Evolutionary conservation across 2,888 invertebrate species (phyloP), one percentile per base, ranked within the genome.

Genomic region (Hirtodrosophila confusa): DNA sequence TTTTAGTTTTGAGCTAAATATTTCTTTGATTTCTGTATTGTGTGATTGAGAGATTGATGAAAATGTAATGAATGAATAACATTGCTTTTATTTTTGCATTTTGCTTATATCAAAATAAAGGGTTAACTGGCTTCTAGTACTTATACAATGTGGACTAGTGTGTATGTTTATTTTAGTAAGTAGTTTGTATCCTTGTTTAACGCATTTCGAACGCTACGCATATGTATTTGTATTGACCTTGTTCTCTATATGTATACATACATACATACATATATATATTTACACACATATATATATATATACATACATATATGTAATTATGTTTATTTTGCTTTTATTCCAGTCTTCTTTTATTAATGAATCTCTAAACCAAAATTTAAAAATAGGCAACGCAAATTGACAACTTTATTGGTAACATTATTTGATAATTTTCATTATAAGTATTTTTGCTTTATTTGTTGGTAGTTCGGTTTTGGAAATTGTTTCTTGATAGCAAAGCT

Each of bases 261-360:
- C 64, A 56, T 76, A 69, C 65, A 66, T 58, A 64, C 63, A 71
- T 65, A 66, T 65, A 63, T 57, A 67, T 51, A 57, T 63, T 63
- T 65, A 56, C 75, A 69, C 65, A 66, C 48, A 60, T 56, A 68
- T 55, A 57, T 23, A 48, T 53, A 41, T 68, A 29, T 68, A 50
- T 64, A 45, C 74, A 67, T 64, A 49, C 69, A 47, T 66, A 51
- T 62, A 64, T 75, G 56, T 69, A 31, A 51, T 41, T 74, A 53
- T 78, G 60, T 33, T 74, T 69, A 65, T 66, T 75, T 67, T 76
- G 68, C 55, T 73, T 69, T 66, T 78, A 74, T 75, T 86, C 75
- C 80, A 85, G 80, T 85, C 78, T 86, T 86, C 69, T 78, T 31
- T 85, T 77, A 79, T 75, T 79, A 69, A 75, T 82, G 68, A 69